Evolutionary conservation across 2,888 invertebrate genomes (phyloP), one percentile per base, ranked within the genome.

Genomic region (Spilarctia lutea): DNA sequence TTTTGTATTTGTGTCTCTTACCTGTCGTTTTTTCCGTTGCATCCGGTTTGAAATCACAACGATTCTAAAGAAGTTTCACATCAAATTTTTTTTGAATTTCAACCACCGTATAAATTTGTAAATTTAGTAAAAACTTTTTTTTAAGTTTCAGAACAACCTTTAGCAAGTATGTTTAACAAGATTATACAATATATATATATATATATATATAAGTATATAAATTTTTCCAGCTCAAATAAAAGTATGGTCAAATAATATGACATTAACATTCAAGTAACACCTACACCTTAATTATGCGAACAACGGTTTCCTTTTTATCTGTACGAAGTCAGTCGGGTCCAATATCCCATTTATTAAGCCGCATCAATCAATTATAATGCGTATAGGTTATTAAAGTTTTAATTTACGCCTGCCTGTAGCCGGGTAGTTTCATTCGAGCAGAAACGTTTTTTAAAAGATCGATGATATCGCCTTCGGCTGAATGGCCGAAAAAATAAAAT

Each of bases 301-400:
- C 60, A 60, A 60, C 60, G 60, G 27, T 27, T 30, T 30, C 18
- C 10, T 60, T 63, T 30, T 30, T 30, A 30, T 63, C 63, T 18
- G 30, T 63, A 18, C 30, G 30, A 30, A 30, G 63, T 63, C 7
- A 27, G 63, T 83, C 81, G 80, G 79, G 81, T 76, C 85, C 75
- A 85, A 86, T 88, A 88, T 85, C 82, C 90, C 89, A 91, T 93
- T 92, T 90, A 92, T 92, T 92, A 91, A 89, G 93, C 92, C 89
- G 87, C 88, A 90, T 93, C 93, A 93, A 93, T 94, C 93, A 93
- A 94, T 94, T 94, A 68, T n/a, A 39, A 80, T 79, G 88, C 89
- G 87, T 88, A 88, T 87, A 88, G 88, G 88, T 91, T 91, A 91
- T 92, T 92, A 90, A 93, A 92, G 90, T 88, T 91, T 92, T 91